Evolutionary conservation across 2,113 vertebrate genomes (phyloP).

Genomic region (Notarius quadriscutis): DNA sequence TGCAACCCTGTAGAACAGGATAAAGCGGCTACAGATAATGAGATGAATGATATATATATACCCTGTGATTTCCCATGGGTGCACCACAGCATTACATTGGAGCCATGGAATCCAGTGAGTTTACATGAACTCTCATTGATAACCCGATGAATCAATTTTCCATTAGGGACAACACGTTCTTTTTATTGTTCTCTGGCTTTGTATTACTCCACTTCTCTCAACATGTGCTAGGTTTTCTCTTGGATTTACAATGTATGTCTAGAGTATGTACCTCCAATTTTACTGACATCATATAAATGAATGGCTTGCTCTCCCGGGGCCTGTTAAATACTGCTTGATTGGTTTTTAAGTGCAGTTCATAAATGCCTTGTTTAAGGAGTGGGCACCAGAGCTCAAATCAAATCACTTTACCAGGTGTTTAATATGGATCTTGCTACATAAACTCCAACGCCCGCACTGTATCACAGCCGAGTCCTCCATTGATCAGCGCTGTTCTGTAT

Average conservation of each 20-base stretch:
- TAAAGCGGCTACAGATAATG: no score
- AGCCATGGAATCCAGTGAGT: neutral
- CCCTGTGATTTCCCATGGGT: neutral
- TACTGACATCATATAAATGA: conserved; percentile 12
- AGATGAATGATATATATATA: no score
- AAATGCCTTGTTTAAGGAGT: conserved; percentile 54
- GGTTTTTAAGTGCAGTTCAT: conserved; percentile 50
- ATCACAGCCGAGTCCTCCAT: conserved; percentile 42
- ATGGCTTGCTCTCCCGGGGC: neutral
- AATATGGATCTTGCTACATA: conserved; percentile 54
- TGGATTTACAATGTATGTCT: neutral
- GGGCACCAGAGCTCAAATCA: conserved; percentile 42
- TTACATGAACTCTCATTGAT: neutral
- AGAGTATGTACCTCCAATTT: neutral
- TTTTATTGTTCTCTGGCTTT: neutral
- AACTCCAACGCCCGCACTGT: conserved; percentile 53
- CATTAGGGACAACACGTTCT: neutral
- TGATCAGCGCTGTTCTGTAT: conserved; percentile 32
- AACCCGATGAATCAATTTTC: neutral
- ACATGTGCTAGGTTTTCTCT: neutral
- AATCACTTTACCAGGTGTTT: conserved; percentile 50
- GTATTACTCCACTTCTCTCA: neutral
- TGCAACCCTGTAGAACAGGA: no score
- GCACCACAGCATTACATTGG: neutral
- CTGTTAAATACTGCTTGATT: conserved; percentile 32